Conservation (phyloP, 2,113 vertebrate genomes). For the Lepidiolamprologus cunningtoni region DNA sequence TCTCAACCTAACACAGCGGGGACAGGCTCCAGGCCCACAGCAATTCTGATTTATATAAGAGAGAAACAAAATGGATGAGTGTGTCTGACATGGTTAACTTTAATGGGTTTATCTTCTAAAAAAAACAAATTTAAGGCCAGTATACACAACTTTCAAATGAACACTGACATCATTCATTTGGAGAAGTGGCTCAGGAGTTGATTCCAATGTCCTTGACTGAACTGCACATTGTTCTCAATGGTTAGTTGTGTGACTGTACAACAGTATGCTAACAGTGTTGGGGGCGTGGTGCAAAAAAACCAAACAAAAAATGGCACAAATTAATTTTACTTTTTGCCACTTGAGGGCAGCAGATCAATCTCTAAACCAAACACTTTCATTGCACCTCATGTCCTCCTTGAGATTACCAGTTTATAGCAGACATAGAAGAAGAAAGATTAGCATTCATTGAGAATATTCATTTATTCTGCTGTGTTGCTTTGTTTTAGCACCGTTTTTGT, state of each 20-base stretch:
- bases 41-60: background rate
- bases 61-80: background rate
- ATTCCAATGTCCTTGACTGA: background rate
- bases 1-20: background rate
- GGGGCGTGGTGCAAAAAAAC: accelerated
- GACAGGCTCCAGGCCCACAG: background rate
- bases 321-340: background rate
- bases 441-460: background rate
- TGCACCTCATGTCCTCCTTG: background rate
- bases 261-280: background rate
- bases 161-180: background rate
- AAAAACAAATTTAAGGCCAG: background rate
- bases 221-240: background rate
- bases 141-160: background rate
- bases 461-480: background rate
- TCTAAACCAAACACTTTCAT: background rate
- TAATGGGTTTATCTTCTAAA: background rate
- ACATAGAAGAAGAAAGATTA: background rate
- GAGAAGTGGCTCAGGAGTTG: background rate
- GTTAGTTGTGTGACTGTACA: background rate
- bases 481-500: background rate
- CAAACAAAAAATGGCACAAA: background rate
- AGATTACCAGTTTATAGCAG: background rate
- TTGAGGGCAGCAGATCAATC: background rate
- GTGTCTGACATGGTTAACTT: background rate